Evolutionary conservation across 64 coral and sea anemone species (phyloP).

Genomic region (Dendronephthya gigantea): DNA sequence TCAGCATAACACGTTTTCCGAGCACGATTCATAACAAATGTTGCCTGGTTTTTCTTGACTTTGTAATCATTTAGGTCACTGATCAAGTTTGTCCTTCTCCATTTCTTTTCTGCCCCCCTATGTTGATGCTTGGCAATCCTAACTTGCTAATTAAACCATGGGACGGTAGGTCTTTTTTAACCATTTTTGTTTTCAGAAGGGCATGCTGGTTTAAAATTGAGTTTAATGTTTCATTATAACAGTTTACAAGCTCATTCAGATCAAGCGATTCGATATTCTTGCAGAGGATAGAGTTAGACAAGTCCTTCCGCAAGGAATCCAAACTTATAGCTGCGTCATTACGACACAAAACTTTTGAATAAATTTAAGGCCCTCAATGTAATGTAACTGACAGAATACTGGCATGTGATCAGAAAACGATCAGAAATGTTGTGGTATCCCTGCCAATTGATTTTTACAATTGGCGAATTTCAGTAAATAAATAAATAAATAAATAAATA

Average conservation of each 20-base stretch:
- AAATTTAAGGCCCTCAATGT: neutral
- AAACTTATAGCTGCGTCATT: neutral
- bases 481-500: too few relatives aligned
- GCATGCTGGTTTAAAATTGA: neutral
- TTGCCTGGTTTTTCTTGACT: conserved; percentile 6
- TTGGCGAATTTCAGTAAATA: too few relatives aligned
- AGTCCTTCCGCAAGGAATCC: neutral
- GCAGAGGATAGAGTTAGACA: neutral
- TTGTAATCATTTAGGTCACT: conserved; percentile 15
- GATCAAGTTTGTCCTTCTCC: conserved; percentile 13
- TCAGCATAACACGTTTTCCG: neutral
- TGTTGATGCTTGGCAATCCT: neutral
- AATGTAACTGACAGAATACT: neutral
- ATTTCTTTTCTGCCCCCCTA: conserved; percentile 22
- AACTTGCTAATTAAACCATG: conserved; percentile 27
- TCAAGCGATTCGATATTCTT: neutral
- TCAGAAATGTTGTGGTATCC: too few relatives aligned
- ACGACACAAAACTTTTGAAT: neutral
- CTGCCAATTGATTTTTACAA: too few relatives aligned
- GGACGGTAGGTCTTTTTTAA: neutral
- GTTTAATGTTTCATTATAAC: neutral
- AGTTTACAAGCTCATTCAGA: neutral
- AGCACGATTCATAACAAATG: conserved; percentile 10
- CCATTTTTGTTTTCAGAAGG: neutral
- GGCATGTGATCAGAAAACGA: conserved; percentile 20